These are phyloP conservation scores for Mionectes macconnelli DNA, from an alignment of 2,113 vertebrate species.

Conservation along the genomic window DNA sequence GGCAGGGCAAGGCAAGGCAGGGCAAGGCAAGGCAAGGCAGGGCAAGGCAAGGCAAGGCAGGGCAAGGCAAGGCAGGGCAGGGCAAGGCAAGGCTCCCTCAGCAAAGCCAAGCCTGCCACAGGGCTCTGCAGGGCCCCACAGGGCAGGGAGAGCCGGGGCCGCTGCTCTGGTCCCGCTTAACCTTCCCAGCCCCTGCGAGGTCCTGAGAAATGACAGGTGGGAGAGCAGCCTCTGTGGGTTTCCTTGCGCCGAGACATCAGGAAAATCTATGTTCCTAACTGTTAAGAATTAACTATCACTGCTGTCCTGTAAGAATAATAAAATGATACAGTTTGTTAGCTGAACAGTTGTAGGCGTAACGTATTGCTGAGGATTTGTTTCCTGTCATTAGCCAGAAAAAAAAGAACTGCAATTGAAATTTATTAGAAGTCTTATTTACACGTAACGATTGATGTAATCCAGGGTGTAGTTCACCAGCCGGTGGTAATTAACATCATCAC, in stretches of 20 bases:
- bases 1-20: no score
- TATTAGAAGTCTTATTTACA: background rate
- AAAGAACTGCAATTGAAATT: background rate
- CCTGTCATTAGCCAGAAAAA: background rate
- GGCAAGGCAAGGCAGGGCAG: no score
- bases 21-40: no score
- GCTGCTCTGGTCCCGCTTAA: rapidly evolving
- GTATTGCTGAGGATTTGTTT: background rate
- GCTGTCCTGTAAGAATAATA: background rate
- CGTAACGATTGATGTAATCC: background rate
- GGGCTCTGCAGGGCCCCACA: background rate
- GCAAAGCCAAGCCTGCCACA: rapidly evolving
- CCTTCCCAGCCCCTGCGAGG: background rate
- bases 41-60: no score
- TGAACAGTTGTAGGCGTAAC: background rate
- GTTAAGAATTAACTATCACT: background rate
- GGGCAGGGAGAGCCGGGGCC: background rate
- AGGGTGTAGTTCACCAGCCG: background rate
- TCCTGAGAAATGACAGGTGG: background rate
- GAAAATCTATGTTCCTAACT: background rate
- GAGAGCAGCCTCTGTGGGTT: background rate
- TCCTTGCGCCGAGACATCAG: background rate
- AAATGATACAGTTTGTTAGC: background rate
- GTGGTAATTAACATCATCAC: background rate
- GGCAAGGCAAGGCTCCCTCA: background rate